Conservation (phyloP, 1,140 invertebrate genomes). For the Brachionus plicatilis region DNA sequence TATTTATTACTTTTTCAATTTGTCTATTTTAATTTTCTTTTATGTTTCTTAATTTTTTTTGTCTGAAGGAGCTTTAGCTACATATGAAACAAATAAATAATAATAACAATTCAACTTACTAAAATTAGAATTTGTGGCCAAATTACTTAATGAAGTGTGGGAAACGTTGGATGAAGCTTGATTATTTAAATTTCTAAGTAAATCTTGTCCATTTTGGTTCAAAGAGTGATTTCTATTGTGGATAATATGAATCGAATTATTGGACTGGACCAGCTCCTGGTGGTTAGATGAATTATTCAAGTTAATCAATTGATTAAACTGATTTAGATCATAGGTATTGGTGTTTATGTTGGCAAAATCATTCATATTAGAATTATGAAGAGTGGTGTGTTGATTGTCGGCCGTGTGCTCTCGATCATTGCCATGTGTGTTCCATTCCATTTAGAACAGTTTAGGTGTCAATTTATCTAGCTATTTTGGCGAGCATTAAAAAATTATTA, state of each 20-base stretch:
- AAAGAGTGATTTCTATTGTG: not conserved
- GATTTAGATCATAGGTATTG: conserved; percentile 3
- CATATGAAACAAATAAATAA: no score
- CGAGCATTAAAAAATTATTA: not conserved
- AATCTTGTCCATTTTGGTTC: not conserved
- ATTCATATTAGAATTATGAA: not conserved
- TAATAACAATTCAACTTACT: not conserved
- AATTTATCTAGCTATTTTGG: conserved; percentile 9
- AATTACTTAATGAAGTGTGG: not conserved
- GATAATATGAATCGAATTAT: not conserved
- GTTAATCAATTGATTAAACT: conserved; percentile 4
- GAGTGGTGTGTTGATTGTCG: not conserved
- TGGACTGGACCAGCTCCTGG: not conserved
- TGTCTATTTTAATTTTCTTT: no score
- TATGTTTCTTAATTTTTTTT: no score
- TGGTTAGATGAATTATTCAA: not conserved
- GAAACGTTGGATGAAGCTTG: not conserved
- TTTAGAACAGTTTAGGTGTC: not conserved
- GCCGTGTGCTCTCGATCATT: not conserved
- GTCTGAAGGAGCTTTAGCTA: no score
- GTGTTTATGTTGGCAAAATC: conserved; percentile 30
- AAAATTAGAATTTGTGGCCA: not conserved
- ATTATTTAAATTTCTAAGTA: not conserved
- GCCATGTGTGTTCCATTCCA: conserved; percentile 8
- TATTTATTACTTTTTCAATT: not conserved